A percentile compares a stretch with the other conserved stretches of the same genome.
Evolutionary conservation across 2,888 invertebrate species (phyloP).

Genomic region (Thereva nobilitata): DNA sequence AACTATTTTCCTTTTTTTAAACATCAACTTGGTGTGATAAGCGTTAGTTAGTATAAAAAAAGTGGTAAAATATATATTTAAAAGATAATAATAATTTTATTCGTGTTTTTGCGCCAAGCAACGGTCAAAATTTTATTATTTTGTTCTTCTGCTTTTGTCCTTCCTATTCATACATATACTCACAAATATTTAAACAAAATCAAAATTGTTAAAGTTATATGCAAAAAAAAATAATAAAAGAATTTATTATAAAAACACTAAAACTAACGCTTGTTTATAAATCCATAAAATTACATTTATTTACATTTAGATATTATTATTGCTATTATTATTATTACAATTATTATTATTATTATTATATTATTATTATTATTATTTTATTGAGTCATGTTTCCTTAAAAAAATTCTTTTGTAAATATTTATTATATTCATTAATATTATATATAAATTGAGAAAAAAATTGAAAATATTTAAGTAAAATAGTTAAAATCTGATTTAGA

Average conservation of each 20-base stretch:
- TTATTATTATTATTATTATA: no score
- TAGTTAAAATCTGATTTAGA: constrained; percentile 13
- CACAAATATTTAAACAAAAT: no score
- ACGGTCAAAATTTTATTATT: no score
- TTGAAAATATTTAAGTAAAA: constrained; percentile 22
- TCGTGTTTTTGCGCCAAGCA: no score
- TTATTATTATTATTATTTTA: no score
- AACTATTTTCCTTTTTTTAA: constrained; percentile 14
- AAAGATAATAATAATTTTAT: not conserved
- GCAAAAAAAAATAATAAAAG: no score
- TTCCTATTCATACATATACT: not conserved
- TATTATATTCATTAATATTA: constrained; percentile 30
- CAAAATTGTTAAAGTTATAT: no score
- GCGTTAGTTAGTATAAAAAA: constrained; percentile 20
- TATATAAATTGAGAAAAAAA: constrained; percentile 8
- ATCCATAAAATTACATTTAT: not conserved
- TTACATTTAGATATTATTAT: no score
- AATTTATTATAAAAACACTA: not conserved
- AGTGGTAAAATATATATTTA: not conserved
- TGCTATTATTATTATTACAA: no score
- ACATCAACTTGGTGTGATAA: constrained; percentile 19
- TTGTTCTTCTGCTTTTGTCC: no score
- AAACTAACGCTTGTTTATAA: constrained; percentile 14
- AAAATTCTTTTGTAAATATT: constrained; percentile 23
- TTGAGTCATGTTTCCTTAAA: constrained; percentile 17